These are phyloP conservation scores for Neocloeon triangulifer DNA, from an alignment of 1,140 invertebrate species.

Conservation along the genomic window DNA sequence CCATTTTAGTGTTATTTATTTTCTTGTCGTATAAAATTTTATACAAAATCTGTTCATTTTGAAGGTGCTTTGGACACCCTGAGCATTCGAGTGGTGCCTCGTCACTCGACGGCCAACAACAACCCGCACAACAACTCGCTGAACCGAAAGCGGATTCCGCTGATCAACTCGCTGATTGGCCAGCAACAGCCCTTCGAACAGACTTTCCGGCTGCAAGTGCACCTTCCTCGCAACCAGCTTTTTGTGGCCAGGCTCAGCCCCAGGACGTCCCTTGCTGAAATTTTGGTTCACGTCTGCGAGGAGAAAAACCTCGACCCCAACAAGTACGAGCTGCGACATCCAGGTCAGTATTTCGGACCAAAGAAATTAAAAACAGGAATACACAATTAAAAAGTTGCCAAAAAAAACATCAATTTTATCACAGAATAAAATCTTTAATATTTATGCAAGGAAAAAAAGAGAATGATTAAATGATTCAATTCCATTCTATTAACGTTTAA, in stretches of 20 bases:
- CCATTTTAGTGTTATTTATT: too few species aligned
- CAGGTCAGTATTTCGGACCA: conserved; percentile 32
- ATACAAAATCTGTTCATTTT: conserved; percentile 7
- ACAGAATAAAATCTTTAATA: too few species aligned
- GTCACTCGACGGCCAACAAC: conserved; percentile 23
- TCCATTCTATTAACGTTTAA: too few species aligned
- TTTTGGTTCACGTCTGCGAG: conserved; percentile 48
- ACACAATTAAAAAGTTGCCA: too few species aligned
- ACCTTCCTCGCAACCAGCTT: conserved; percentile 60
- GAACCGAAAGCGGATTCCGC: too few species aligned
- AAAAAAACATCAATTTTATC: too few species aligned
- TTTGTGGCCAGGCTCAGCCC: conserved; percentile 50
- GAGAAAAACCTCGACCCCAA: conserved; percentile 52
- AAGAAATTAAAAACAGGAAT: too few species aligned
- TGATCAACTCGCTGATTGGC: too few species aligned
- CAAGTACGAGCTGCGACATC: conserved; percentile 58
- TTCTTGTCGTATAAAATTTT: background rate
- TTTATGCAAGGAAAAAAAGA: too few species aligned
- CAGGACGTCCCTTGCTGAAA: conserved; percentile 35
- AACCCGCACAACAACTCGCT: conserved; percentile 17
- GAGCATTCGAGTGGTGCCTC: conserved; percentile 33
- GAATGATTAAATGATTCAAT: too few species aligned
- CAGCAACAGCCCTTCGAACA: conserved; percentile 43
- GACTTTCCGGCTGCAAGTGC: conserved; percentile 55
- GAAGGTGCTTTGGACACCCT: conserved; percentile 24